phyloP scores from a whole-genome alignment of 2,888 invertebrate species.

The Cheilosia vernalis region DNA sequence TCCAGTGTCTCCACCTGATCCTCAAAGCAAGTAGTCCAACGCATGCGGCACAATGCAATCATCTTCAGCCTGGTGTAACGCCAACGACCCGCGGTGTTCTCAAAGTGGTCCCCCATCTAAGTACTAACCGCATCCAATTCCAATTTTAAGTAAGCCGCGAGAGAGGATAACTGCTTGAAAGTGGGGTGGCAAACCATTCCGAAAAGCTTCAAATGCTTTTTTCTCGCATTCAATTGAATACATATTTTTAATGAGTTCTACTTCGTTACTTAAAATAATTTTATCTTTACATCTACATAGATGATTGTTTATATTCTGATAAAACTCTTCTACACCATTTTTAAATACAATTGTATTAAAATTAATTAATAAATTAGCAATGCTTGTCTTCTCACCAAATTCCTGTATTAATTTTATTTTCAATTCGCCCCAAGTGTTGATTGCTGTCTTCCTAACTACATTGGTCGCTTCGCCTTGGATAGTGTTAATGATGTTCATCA shows the following conservation, averaged over 20 bases:
- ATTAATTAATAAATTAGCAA: too few relatives aligned
- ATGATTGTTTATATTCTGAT: slow-evolving; percentile 32
- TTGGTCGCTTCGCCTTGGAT: background rate
- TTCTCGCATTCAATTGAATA: slow-evolving; percentile 12
- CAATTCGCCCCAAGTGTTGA: slow-evolving; percentile 19
- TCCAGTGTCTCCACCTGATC: too few relatives aligned
- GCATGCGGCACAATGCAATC: too few relatives aligned
- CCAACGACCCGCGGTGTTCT: too few relatives aligned
- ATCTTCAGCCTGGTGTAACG: too few relatives aligned
- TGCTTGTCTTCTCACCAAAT: slow-evolving; percentile 16
- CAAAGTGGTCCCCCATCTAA: too few relatives aligned
- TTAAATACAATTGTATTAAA: slow-evolving; percentile 40
- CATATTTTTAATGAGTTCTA: slow-evolving; percentile 5
- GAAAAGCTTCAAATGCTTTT: background rate
- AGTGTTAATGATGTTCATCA: slow-evolving; percentile 17
- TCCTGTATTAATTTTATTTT: slow-evolving; percentile 34
- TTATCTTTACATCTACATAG: slow-evolving; percentile 13
- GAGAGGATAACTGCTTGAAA: slow-evolving; percentile 2
- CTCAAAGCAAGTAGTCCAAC: too few relatives aligned
- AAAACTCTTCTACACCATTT: slow-evolving; percentile 32
- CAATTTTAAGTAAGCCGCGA: slow-evolving; percentile 8
- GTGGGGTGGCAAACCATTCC: slow-evolving; percentile 18
- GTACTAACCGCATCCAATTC: too few relatives aligned
- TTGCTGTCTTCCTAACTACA: background rate
- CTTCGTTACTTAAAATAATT: slow-evolving; percentile 2